These are phyloP conservation scores for Amphimallon solstitiale DNA, from an alignment of 2,888 invertebrate genomes.

Conservation along the genomic window DNA sequence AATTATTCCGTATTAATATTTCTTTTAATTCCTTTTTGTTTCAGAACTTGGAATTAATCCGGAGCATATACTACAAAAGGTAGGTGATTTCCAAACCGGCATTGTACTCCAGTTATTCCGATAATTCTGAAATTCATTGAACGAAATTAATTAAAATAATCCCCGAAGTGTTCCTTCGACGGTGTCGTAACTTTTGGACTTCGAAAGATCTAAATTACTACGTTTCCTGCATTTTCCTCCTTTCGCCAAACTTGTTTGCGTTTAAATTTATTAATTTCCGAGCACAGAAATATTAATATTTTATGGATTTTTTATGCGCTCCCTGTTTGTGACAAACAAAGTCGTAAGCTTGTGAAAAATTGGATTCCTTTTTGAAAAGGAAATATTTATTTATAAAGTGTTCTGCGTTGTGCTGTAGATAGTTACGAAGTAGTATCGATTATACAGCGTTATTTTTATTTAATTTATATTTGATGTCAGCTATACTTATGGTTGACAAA, in stretches of 20 bases:
- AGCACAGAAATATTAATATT: background rate
- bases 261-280: conserved; percentile 16
- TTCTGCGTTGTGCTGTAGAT: too few species aligned
- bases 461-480: too few species aligned
- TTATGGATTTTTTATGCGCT: conserved; percentile 1
- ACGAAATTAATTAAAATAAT: conserved; percentile 34
- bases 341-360: background rate
- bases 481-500: too few species aligned
- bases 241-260: conserved; percentile 16
- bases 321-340: background rate
- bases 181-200: conserved; percentile 16
- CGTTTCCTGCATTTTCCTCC: background rate
- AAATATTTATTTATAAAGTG: too few species aligned
- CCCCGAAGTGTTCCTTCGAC: conserved; percentile 16
- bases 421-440: too few species aligned
- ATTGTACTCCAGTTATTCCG: conserved; percentile 29
- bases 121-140: conserved; percentile 28
- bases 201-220: conserved; percentile 18
- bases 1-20: conserved; percentile 1
- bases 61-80: conserved; percentile 54
- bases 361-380: background rate
- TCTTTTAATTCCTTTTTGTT: conserved; percentile 42
- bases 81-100: conserved; percentile 38
- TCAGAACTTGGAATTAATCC: conserved; percentile 54
- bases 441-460: too few species aligned